Conservation (phyloP, 35 echinoderm and acorn worm species). For the Lytechinus variegatus region DNA sequence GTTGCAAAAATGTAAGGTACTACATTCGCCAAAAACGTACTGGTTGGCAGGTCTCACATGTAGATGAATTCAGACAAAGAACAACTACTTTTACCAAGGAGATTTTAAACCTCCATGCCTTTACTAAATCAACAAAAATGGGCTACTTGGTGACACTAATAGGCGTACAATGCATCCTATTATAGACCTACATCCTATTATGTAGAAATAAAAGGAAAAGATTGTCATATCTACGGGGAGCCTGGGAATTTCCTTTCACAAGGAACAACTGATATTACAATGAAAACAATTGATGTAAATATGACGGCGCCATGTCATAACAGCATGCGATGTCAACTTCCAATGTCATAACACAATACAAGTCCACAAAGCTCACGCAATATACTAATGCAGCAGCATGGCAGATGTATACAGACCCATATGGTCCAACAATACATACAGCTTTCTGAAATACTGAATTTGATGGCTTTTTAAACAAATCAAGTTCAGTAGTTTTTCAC, state of each 20-base stretch:
- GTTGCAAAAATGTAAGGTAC: too few species aligned
- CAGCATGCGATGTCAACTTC: not conserved
- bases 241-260: not conserved
- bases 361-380: not conserved
- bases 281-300: constrained; percentile 20
- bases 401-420: not conserved
- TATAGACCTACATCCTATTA: not conserved
- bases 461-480: not conserved
- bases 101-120: too few species aligned
- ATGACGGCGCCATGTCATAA: not conserved
- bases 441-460: not conserved
- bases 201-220: not conserved
- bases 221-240: not conserved
- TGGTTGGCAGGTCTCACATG: too few species aligned
- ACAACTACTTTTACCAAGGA: too few species aligned
- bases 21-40: too few species aligned
- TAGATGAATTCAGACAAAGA: too few species aligned
- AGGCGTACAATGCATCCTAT: not conserved
- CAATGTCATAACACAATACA: not conserved
- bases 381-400: not conserved
- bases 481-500: not conserved
- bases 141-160: not conserved
- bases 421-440: not conserved
- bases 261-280: not conserved
- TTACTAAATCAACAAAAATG: not conserved